Evolutionary conservation across 2,888 invertebrate genomes (phyloP).

Genomic region (Willowsia nigromaculata): DNA sequence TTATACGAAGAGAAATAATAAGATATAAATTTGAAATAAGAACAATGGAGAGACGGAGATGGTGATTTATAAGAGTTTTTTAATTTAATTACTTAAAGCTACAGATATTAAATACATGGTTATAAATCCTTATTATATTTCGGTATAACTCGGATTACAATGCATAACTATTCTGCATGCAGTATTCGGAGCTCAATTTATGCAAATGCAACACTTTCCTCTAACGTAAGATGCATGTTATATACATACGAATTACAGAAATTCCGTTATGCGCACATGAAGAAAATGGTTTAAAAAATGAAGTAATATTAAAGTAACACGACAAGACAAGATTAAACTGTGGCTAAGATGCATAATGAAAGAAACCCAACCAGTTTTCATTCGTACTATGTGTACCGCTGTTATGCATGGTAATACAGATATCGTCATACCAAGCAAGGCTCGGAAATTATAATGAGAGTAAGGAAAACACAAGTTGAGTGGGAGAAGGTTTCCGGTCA

Average conservation of each 20-base stretch:
- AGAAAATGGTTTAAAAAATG: neutral
- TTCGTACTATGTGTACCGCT: neutral
- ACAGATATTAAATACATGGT: neutral
- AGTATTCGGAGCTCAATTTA: too few relatives aligned
- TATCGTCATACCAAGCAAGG: neutral
- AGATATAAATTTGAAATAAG: neutral
- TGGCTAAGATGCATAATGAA: neutral
- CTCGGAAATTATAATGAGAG: neutral
- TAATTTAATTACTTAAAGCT: neutral
- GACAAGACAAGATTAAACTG: neutral
- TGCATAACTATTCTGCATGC: neutral
- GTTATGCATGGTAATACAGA: neutral
- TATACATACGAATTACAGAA: neutral
- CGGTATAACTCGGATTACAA: neutral
- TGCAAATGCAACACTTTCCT: too few relatives aligned
- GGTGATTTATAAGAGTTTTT: neutral
- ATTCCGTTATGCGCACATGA: neutral
- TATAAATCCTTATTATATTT: neutral
- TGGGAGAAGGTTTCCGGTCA: constrained; percentile 22
- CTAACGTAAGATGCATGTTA: too few relatives aligned
- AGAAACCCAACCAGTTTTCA: neutral
- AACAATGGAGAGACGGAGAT: constrained; percentile 13
- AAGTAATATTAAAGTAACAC: neutral
- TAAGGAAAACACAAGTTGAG: neutral
- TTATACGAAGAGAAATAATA: neutral